Evolutionary conservation across 1,140 invertebrate genomes (phyloP), one percentile per base, ranked within the genome.

Genomic region (Bombus pascuorum): DNA sequence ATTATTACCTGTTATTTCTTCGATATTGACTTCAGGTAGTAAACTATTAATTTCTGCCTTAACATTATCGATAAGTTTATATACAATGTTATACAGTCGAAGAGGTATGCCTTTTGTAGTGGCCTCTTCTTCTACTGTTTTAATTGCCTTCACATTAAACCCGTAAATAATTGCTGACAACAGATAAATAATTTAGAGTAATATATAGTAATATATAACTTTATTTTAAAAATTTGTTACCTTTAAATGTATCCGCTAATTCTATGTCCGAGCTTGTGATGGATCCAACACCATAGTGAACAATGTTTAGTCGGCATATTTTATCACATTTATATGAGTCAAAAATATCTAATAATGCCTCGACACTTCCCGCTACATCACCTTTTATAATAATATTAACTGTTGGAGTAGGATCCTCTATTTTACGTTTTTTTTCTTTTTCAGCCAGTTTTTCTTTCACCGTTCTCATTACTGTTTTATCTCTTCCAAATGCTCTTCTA

Each of bases 331-430:
- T 95, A 92, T 99, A 99, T 0, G 98, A 98, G 77, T 98, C 97
- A 42, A 99, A 93, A 47, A 98, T 97, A 94, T 99, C 97, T 66
- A 99, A 94, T 87, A 99, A 98, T 2, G 99, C 99, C 95, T 99
- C 99, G 15, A 99, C 96, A 18, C 98, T 99, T 0, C 98, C 98
- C 94, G 98, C 97, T 5, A 99, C 98, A 94, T 99, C 98, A 47
- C 96, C 96, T 94, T 97, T 97, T 28, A 97, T 83, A 34, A 97
- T 95, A n/a, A 97, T 81, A 92, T 96, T 96, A 25, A 97, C 89
- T 80, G 93, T 93, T 3, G 96, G 92, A 92, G 42, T 93, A 91
- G 65, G 95, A 94, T 95, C 97, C 96, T 92, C 97, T 97, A 89
- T 95, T 89, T 57, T 96, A 90, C 4, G 96, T 96, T 0, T 96